Conservation (phyloP, 2,113 vertebrate species). For the Polypterus bichir region DNA sequence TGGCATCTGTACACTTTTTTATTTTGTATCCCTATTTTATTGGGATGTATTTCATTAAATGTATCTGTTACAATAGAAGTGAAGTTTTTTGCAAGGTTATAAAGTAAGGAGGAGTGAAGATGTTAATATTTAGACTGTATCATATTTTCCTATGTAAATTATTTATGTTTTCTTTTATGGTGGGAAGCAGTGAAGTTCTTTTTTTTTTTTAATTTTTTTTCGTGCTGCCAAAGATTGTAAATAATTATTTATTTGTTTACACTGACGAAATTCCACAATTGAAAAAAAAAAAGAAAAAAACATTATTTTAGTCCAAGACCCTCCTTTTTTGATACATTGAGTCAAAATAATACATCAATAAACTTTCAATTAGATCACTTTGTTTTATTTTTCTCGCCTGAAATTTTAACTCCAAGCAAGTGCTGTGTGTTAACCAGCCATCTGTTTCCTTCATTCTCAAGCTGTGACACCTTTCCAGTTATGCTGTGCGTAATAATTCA, state of each 20-base stretch:
- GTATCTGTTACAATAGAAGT: conserved; percentile 22
- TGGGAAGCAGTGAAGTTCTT: conserved; percentile 22
- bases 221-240: conserved; percentile 79
- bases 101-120: conserved; percentile 40
- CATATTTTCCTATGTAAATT: conserved; percentile 88
- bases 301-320: conserved; percentile 46
- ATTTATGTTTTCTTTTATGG: conserved; percentile 65
- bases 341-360: conserved; percentile 37
- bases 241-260: conserved; percentile 98
- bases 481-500: no score
- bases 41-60: conserved; percentile 31
- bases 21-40: conserved; percentile 27
- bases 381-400: conserved; percentile 6
- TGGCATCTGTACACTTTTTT: conserved; percentile 1
- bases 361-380: conserved; percentile 9
- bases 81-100: conserved; percentile 26
- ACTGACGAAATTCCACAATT: conserved; percentile 56
- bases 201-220: conserved; percentile 37
- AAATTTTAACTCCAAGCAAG: not conserved
- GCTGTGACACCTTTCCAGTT: no score
- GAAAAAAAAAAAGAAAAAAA: conserved; percentile 25
- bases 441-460: no score
- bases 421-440: no score
- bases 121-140: conserved; percentile 93
- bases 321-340: conserved; percentile 43